A percentile compares a stretch with the other conserved stretches of the same genome.
Conservation (phyloP, 2,113 vertebrate species). For the Theristicus caerulescens region DNA sequence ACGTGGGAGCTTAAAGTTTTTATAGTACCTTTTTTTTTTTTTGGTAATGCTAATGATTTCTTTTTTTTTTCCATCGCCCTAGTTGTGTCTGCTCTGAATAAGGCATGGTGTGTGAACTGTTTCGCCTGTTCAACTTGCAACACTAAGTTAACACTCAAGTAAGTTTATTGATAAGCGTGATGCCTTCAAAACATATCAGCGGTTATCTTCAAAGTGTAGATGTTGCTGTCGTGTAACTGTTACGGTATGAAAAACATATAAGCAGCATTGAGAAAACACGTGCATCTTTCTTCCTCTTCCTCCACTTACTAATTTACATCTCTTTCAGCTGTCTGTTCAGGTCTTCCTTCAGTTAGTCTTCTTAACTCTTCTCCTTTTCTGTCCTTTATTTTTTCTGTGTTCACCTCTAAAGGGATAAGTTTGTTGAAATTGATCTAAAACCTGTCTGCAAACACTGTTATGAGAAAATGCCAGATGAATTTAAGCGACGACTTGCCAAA, state of each 20-base stretch:
- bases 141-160: conserved; percentile 97
- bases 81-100: conserved; percentile 98
- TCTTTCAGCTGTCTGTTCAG: conserved; percentile 25
- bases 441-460: conserved; percentile 98
- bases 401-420: conserved; percentile 88
- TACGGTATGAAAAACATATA: not conserved
- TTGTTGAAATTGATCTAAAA: conserved; percentile 99
- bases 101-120: conserved; percentile 98
- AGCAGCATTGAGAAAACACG: not conserved
- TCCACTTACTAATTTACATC: not conserved
- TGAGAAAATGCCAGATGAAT: conserved; percentile 94
- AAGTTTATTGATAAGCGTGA: conserved; percentile 67
- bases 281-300: not conserved
- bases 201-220: not conserved
- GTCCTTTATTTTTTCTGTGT: conserved; percentile 65
- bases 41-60: not conserved
- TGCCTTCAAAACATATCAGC: not conserved
- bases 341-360: conserved; percentile 38
- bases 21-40: not conserved
- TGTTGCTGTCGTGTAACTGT: not conserved
- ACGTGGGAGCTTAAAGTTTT: not conserved
- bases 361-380: conserved; percentile 65
- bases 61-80: not conserved
- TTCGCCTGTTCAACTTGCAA: conserved; percentile 98
- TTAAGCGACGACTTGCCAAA: conserved; percentile 92